These are phyloP conservation scores for Esox lucius DNA, from an alignment of 2,797 vertebrate genomes.

Conservation along the genomic window DNA sequence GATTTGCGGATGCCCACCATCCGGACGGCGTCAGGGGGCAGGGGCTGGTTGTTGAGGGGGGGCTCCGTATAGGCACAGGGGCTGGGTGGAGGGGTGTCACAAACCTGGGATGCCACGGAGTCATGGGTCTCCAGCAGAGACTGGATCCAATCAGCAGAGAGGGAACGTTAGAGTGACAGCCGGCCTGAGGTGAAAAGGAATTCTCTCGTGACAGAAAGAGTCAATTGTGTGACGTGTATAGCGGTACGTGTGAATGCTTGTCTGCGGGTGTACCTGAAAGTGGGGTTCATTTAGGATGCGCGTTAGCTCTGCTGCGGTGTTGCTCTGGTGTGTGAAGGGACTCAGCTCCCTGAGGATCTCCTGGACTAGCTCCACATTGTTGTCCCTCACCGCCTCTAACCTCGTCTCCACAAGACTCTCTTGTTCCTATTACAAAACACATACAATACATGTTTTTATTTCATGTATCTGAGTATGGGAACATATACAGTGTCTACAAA, in stretches of 20 bases:
- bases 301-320: conserved; percentile 80
- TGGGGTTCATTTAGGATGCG: conserved; percentile 88
- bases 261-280: conserved; percentile 81
- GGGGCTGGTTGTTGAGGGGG: conserved; percentile 58
- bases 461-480: background rate
- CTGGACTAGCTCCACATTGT: conserved; percentile 91
- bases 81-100: conserved; percentile 82
- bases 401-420: conserved; percentile 83
- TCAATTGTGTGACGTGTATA: background rate
- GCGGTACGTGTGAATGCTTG: conserved; percentile 3
- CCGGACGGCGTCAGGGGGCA: conserved; percentile 85
- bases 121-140: conserved; percentile 93
- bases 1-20: conserved; percentile 95
- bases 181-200: background rate
- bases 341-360: conserved; percentile 90
- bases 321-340: conserved; percentile 75
- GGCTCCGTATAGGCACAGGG: conserved; percentile 75
- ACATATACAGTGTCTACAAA: no score
- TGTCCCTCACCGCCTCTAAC: conserved; percentile 84
- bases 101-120: conserved; percentile 88
- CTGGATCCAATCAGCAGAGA: conserved; percentile 54
- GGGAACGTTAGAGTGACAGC: background rate
- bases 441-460: no score
- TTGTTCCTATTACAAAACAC: conserved; percentile 71
- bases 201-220: background rate